Base-by-base conservation (phyloP, 2,797 vertebrate species). In the Huso huso region DNA sequence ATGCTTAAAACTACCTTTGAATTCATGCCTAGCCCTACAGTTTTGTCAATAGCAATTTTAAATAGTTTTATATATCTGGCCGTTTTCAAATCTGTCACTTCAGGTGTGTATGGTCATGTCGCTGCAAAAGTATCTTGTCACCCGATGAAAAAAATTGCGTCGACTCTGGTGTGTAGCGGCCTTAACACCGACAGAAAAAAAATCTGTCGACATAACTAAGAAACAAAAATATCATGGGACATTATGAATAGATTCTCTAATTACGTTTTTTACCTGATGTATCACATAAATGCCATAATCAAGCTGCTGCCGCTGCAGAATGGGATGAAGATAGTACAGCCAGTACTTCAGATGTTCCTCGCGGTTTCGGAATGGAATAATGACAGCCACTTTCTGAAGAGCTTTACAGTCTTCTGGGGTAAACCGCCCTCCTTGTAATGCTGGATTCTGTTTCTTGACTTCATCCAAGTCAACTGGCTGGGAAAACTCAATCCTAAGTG, bases 291-390 rank as follows among this genome's bases (percentile, higher is more conserved):
- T 74, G 2, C 95, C 95, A 23, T 99, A 99, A 81, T 98, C 93
- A 0, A 99, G 84, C 70, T 98, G 95, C 74, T 99, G 96, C 0
- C 95, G 84, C 75, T 94, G 92, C 49, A 99, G 90, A 75, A 98
- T 84, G 0, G 96, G 96, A 74, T 98, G 96, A 61, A 99, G 84
- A 77, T 97, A 99, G 84, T 90, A 86, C 0, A 99, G 88, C 95
- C 95, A 98, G 77, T 83, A 97, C 72, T 91, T 97, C 12, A 99
- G 90, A 74, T 99, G 96, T n/a, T 97, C 93, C 1, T 96, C 93
- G 1, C 96, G 86, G 1, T 93, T 92, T 48, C 96, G 85, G 82
- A 98, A 99, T 0, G 96, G 95, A 71, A 99, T 98, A 72, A 99
- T 93, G 75, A 98, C 64, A 68, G 96, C 96, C 51, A 99, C 95